phyloP scores from a whole-genome alignment of 1,140 invertebrate genomes.

The Adoxophyes honmai region DNA sequence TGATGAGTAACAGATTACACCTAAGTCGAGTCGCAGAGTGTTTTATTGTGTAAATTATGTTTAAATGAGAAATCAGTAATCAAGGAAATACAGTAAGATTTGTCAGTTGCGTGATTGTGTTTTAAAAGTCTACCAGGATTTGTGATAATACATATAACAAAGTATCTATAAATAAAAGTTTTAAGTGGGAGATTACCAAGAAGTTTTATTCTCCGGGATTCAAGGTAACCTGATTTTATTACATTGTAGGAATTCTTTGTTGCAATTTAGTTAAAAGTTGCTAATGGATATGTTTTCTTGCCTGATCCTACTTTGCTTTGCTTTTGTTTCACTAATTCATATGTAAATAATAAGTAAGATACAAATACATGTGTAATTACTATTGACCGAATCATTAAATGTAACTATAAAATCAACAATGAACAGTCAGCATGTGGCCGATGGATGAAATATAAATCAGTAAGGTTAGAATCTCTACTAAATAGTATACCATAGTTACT shows the following conservation, averaged over 20 bases:
- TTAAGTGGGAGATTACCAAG: slow-evolving; percentile 77
- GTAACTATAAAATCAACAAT: too few relatives aligned
- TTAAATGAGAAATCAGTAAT: slow-evolving; percentile 74
- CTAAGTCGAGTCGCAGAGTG: slow-evolving; percentile 69
- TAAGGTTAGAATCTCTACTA: too few relatives aligned
- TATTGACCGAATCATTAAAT: too few relatives aligned
- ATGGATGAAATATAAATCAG: too few relatives aligned
- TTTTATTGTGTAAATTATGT: slow-evolving; percentile 75
- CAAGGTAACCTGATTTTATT: slow-evolving; percentile 54
- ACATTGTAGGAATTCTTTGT: slow-evolving; percentile 9
- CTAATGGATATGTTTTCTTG: too few relatives aligned
- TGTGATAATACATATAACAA: slow-evolving; percentile 79
- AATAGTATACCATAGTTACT: too few relatives aligned
- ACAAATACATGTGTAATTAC: too few relatives aligned
- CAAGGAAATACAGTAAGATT: slow-evolving; percentile 71
- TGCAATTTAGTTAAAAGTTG: too few relatives aligned
- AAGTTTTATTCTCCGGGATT: slow-evolving; percentile 71
- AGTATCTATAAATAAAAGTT: slow-evolving; percentile 78
- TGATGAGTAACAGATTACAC: slow-evolving; percentile 63
- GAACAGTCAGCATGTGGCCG: too few relatives aligned
- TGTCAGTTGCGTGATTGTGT: slow-evolving; percentile 77
- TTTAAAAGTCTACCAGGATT: slow-evolving; percentile 79
- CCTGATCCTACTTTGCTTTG: too few relatives aligned
- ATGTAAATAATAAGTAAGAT: too few relatives aligned
- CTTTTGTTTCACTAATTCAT: too few relatives aligned